A percentile compares a stretch with the other conserved stretches of the same genome.
Conservation (phyloP, 1,140 invertebrate genomes). For the Gryon sp. region DNA sequence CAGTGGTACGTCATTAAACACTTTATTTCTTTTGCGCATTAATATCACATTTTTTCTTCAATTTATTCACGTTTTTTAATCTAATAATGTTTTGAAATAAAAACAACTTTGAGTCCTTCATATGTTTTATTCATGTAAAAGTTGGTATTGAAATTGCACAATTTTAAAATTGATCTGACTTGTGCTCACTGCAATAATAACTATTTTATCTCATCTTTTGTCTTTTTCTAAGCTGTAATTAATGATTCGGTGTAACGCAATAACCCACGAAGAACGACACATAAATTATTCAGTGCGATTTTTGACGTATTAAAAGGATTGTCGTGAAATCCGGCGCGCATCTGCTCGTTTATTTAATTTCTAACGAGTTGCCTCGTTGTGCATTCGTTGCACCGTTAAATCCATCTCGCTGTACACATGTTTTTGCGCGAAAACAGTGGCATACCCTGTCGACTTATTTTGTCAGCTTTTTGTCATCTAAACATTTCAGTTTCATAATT, state of each 20-base stretch:
- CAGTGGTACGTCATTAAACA: no score
- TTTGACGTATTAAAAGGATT: conserved; percentile 49
- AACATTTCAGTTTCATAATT: conserved; percentile 14
- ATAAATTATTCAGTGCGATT: conserved; percentile 49
- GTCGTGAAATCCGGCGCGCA: conserved; percentile 33
- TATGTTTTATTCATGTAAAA: no score
- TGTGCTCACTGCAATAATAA: no score
- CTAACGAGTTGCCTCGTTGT: conserved; percentile 9
- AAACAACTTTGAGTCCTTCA: no score
- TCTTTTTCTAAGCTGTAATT: conserved; percentile 15
- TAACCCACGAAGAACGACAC: conserved; percentile 11
- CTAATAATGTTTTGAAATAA: no score
- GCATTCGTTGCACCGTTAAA: conserved; percentile 16
- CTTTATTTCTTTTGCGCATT: no score
- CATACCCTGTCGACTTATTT: neutral
- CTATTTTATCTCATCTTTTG: no score
- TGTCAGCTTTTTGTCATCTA: neutral
- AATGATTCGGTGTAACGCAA: conserved; percentile 18
- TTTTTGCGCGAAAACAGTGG: conserved; percentile 7
- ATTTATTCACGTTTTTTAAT: no score
- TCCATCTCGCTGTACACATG: conserved; percentile 8
- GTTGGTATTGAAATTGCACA: no score
- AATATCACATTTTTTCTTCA: no score
- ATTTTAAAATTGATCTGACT: no score
- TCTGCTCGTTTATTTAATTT: conserved; percentile 51